Base-by-base conservation (phyloP, 2,113 vertebrate genomes). In the Poeciliopsis retropinna region DNA sequence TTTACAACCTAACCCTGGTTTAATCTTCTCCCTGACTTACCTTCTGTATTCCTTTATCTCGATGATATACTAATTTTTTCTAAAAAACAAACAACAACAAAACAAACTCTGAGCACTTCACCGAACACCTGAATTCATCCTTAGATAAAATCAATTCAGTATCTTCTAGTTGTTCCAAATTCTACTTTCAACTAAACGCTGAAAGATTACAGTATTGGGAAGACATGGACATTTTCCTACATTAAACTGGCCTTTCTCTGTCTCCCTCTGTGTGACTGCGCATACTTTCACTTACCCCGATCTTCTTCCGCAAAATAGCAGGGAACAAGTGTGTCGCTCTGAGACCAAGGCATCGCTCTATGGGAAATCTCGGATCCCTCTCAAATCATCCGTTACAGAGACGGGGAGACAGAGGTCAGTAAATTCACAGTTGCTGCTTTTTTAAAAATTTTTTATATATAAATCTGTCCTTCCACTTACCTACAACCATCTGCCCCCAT, bases 271-370 rank as follows among this genome's bases (percentile, higher is more conserved):
- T n/a, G 17, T 13, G 27, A 11, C 4, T 32, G 13, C 13, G 14
- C n/a, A 60, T 39, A 57, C 28, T 67, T 69, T 72, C 57, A 63
- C 75, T 32, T 75, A 19, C 29, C 44, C 47, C 19, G n/a, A 68
- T 70, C 62, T 87, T 66, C 17, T 73, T 72, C 80, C 51, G 67
- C 51, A 77, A 30, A 30, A 73, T 68, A 75, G 63, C 60, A 76
- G 22, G 74, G 76, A 85, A 75, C 86, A 85, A 83, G 81, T 78
- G 76, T 88, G 84, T 87, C 82, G 84, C 72, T 82, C 62, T 73
- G 67, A 72, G 72, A 82, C 76, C 61, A 47, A 84, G 75, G 78
- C 31, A 72, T 60, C 27, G 69, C 83, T 83, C 81, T 64, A 15
- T 79, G 79, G 85, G 82, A 82, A 76, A 76, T 79, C 71, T 79